phyloP scores from a whole-genome alignment of 1,140 invertebrate genomes.

The Odontomachus brunneus region DNA sequence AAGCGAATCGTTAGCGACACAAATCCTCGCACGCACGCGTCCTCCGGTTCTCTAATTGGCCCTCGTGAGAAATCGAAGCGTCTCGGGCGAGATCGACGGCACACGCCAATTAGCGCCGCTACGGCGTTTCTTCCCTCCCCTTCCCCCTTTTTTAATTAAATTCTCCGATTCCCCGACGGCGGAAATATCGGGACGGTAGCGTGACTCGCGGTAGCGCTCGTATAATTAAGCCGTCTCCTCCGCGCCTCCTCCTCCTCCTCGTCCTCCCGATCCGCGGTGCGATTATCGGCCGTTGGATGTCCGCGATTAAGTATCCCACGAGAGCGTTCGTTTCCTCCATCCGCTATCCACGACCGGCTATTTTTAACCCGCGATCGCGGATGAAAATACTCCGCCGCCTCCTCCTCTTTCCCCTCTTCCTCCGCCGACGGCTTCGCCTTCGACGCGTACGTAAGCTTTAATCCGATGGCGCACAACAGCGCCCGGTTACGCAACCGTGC shows the following conservation, averaged over 20 bases:
- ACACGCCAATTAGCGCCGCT: too few species aligned
- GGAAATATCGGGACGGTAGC: neutral
- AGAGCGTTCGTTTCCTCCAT: neutral
- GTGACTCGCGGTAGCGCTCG: neutral
- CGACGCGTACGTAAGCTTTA: neutral
- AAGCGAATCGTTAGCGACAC: neutral
- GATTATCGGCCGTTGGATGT: conserved; percentile 11
- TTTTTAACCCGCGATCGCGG: conserved; percentile 43
- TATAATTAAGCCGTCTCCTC: neutral
- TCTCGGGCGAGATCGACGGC: too few species aligned
- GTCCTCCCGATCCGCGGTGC: too few species aligned
- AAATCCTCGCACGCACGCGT: too few species aligned
- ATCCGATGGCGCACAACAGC: neutral
- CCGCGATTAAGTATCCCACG: neutral
- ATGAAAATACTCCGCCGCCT: conserved; percentile 35
- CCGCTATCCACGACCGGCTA: conserved; percentile 8
- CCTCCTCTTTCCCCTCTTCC: too few species aligned
- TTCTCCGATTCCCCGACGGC: neutral
- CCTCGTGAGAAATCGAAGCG: too few species aligned
- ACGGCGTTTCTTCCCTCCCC: too few species aligned
- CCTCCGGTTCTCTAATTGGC: too few species aligned
- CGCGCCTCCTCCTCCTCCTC: too few species aligned
- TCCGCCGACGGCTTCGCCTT: conserved; percentile 25
- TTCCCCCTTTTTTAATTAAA: neutral
- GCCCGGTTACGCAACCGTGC: conserved; percentile 31